Conservation (phyloP, 2,888 invertebrate species). For the Eristalis pertinax region DNA sequence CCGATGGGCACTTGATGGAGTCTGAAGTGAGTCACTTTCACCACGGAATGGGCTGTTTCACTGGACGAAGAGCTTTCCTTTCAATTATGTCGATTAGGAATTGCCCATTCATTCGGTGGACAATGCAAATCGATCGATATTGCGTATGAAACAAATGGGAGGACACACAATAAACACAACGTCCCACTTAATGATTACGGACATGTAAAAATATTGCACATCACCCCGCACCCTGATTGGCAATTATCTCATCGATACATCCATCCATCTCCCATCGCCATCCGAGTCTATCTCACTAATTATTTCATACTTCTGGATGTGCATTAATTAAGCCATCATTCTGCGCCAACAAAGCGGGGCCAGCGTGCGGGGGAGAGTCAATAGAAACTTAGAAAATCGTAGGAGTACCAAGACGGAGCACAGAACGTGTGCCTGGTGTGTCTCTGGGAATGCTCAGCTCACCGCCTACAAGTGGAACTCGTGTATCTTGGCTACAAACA, state of each 20-base stretch:
- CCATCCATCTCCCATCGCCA: not conserved
- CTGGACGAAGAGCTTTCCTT: too few relatives aligned
- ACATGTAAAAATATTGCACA: not conserved
- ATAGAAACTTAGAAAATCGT: conserved; percentile 14
- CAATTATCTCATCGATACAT: conserved; percentile 12
- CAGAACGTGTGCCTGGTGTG: not conserved
- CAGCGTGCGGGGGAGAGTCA: not conserved
- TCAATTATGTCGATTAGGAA: too few relatives aligned
- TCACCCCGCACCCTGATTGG: not conserved
- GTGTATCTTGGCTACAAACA: not conserved
- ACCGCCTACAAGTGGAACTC: not conserved
- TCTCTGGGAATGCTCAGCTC: not conserved
- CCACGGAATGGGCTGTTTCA: not conserved
- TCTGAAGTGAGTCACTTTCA: not conserved
- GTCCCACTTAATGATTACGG: not conserved
- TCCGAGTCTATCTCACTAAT: conserved; percentile 16
- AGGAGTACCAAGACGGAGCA: not conserved
- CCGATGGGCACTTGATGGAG: not conserved
- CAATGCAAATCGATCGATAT: too few relatives aligned
- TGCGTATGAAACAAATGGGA: too few relatives aligned
- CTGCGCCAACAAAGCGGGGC: not conserved
- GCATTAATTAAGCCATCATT: conserved; percentile 30
- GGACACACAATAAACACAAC: too few relatives aligned
- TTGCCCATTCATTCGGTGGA: too few relatives aligned
- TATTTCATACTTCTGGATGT: conserved; percentile 24